phyloP scores from a whole-genome alignment of 1,140 invertebrate species.

The Drosophila ambigua region DNA sequence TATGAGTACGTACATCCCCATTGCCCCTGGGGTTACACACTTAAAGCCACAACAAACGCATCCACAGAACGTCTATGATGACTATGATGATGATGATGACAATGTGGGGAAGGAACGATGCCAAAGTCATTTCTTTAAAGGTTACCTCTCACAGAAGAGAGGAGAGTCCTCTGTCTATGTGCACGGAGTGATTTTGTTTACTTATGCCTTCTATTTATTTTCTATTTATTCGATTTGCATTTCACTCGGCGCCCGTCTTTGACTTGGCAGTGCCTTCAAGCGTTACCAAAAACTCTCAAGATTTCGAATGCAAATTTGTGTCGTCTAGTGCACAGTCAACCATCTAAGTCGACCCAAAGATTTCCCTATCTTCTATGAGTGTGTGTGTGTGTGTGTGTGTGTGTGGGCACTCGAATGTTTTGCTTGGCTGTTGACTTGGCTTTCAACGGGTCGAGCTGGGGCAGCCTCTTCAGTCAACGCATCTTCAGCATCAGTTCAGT shows the following conservation, averaged over 20 bases:
- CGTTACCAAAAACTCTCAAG: slow-evolving; percentile 47
- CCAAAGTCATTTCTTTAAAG: slow-evolving; percentile 59
- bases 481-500: slow-evolving; percentile 23
- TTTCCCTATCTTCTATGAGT: slow-evolving; percentile 14
- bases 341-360: slow-evolving; percentile 24
- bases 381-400: slow-evolving; percentile 25
- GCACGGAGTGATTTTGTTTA: slow-evolving; percentile 57
- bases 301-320: slow-evolving; percentile 64
- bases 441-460: slow-evolving; percentile 10
- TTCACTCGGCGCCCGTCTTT: slow-evolving; percentile 57
- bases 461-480: slow-evolving; percentile 8
- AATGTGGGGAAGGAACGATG: slow-evolving; percentile 40
- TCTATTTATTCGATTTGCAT: slow-evolving; percentile 81
- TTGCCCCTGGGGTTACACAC: slow-evolving; percentile 56
- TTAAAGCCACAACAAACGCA: slow-evolving; percentile 46
- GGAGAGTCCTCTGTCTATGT: slow-evolving; percentile 13
- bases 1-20: slow-evolving; percentile 23
- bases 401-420: slow-evolving; percentile 36
- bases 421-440: slow-evolving; percentile 55
- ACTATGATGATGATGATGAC: slow-evolving; percentile 45
- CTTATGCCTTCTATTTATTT: slow-evolving; percentile 73
- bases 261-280: slow-evolving; percentile 27
- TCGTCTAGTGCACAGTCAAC: slow-evolving; percentile 29
- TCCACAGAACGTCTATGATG: slow-evolving; percentile 27
- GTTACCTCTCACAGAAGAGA: slow-evolving; percentile 11